Evolutionary conservation across 1,140 invertebrate species (phyloP).

Genomic region (Eriocheir sinensis): DNA sequence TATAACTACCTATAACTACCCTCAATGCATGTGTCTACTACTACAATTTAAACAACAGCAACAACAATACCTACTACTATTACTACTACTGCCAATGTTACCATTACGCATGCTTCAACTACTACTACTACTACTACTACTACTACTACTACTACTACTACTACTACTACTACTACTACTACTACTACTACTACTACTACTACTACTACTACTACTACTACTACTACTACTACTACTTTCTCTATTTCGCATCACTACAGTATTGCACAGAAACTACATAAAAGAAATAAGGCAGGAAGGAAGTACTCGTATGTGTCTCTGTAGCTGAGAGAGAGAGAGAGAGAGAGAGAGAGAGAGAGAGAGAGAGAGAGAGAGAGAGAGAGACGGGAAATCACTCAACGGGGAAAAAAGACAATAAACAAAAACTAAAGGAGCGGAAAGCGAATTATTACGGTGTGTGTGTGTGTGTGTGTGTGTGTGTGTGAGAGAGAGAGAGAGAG

Average conservation of each 20-base stretch:
- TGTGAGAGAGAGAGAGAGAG: too few species aligned
- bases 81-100: not conserved
- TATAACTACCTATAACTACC: too few species aligned
- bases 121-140: not conserved
- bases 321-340: not conserved
- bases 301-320: too few species aligned
- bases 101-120: not conserved
- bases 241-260: not conserved
- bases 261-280: too few species aligned
- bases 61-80: too few species aligned
- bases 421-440: not conserved
- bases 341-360: not conserved
- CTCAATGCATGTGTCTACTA: too few species aligned
- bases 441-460: not conserved
- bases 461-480: not conserved
- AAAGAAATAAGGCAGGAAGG: too few species aligned
- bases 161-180: constrained; percentile 25
- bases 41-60: too few species aligned
- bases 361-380: not conserved
- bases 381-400: too few species aligned
- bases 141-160: constrained; percentile 12
- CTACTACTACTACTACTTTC: not conserved
- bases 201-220: constrained; percentile 3
- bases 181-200: constrained; percentile 25
- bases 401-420: not conserved